phyloP scores from a whole-genome alignment of 92 coral and sea anemone genomes.

The Palythoa heliodiscus region DNA sequence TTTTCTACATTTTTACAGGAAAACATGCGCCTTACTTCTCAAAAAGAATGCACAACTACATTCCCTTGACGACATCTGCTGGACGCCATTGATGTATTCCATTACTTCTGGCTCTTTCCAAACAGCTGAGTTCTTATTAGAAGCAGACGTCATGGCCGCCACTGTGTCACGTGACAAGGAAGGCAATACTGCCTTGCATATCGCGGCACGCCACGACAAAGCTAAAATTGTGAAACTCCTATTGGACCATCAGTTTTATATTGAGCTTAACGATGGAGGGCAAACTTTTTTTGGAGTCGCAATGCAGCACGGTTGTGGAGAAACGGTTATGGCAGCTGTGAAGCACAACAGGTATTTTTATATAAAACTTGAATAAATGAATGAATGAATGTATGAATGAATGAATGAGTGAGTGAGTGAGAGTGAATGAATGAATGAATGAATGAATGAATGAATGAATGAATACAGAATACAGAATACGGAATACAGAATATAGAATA shows the following conservation, averaged over 20 bases:
- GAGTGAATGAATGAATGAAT: too few species aligned
- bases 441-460: too few species aligned
- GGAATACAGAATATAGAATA: too few species aligned
- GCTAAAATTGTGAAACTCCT: conserved; percentile 53
- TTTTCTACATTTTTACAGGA: neutral
- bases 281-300: conserved; percentile 67
- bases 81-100: conserved; percentile 77
- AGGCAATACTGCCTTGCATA: conserved; percentile 74
- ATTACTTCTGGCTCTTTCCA: conserved; percentile 51
- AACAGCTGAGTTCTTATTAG: conserved; percentile 43
- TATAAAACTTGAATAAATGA: neutral
- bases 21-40: conserved; percentile 59
- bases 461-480: too few species aligned
- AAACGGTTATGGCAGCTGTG: conserved; percentile 53
- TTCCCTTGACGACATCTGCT: conserved; percentile 48
- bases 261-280: conserved; percentile 44
- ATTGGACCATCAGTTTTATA: conserved; percentile 45
- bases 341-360: conserved; percentile 56
- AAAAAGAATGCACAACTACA: conserved; percentile 68
- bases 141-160: conserved; percentile 54
- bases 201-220: conserved; percentile 66
- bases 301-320: conserved; percentile 48
- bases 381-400: too few species aligned
- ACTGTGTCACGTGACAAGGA: conserved; percentile 55
- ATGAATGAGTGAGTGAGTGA: too few species aligned